These are phyloP conservation scores for Dendrolimus pini DNA, from an alignment of 2,888 invertebrate genomes.

Conservation along the genomic window DNA sequence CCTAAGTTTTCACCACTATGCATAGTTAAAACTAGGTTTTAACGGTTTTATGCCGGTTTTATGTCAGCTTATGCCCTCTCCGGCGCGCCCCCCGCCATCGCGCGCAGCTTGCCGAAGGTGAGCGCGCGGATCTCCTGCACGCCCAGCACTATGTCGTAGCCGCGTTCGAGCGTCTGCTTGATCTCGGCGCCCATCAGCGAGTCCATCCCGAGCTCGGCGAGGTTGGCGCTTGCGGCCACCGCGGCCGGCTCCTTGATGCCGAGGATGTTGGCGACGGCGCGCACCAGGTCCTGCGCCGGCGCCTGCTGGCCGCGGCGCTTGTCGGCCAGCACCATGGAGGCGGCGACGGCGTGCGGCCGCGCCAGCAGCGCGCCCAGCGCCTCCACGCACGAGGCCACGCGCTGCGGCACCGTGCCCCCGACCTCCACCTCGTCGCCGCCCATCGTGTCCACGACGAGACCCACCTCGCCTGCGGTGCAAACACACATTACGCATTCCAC, in stretches of 20 bases:
- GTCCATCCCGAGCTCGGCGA: constrained; percentile 98
- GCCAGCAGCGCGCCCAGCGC: constrained; percentile 94
- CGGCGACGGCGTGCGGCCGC: constrained; percentile 88
- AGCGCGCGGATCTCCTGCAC: constrained; percentile 93
- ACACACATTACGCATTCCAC: no score
- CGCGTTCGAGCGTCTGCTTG: constrained; percentile 95
- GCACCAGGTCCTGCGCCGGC: constrained; percentile 78
- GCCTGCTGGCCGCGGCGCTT: constrained; percentile 80
- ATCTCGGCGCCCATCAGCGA: constrained; percentile 99
- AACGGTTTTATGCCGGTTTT: no score
- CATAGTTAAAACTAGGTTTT: no score
- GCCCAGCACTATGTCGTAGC: constrained; percentile 92
- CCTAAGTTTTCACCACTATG: no score
- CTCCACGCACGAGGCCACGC: constrained; percentile 92
- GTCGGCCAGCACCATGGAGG: constrained; percentile 92
- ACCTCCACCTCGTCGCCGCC: constrained; percentile 93
- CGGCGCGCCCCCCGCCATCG: constrained; percentile 61
- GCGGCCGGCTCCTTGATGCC: constrained; percentile 92
- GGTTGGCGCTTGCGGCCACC: constrained; percentile 82
- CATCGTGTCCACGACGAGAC: constrained; percentile 94
- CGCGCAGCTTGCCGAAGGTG: constrained; percentile 85
- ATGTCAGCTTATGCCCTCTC: constrained; percentile 12
- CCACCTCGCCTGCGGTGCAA: constrained; percentile 84
- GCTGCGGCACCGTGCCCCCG: constrained; percentile 97
- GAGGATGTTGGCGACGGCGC: constrained; percentile 91